Conservation (phyloP, 2,797 vertebrate species). For the Galaxias olidus region DNA sequence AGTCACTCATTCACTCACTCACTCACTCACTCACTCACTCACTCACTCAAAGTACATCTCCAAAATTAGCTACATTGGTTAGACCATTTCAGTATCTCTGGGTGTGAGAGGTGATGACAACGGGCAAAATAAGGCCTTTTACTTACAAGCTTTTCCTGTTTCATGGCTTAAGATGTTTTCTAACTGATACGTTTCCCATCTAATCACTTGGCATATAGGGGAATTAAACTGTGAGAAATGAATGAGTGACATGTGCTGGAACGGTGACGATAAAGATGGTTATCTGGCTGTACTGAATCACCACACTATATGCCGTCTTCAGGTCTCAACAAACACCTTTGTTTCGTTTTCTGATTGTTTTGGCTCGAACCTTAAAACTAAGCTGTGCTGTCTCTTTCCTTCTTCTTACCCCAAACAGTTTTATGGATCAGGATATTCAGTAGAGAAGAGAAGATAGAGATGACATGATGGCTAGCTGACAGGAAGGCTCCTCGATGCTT, state of each 20-base stretch:
- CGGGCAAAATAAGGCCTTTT: slow-evolving; percentile 14
- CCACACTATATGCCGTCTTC: slow-evolving; percentile 39
- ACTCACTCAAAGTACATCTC: too few species aligned
- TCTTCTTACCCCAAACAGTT: slow-evolving; percentile 21
- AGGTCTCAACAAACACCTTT: slow-evolving; percentile 32
- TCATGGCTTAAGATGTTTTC: slow-evolving; percentile 33
- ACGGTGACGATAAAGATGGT: slow-evolving; percentile 49
- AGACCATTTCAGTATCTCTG: slow-evolving; percentile 10
- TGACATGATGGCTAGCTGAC: too few species aligned
- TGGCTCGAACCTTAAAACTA: slow-evolving; percentile 38
- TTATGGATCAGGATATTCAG: too few species aligned
- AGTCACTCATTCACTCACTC: too few species aligned
- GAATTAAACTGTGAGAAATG: slow-evolving; percentile 47
- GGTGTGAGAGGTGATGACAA: slow-evolving; percentile 34
- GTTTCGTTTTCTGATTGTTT: slow-evolving; percentile 33
- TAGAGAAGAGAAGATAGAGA: too few species aligned
- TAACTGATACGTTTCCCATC: slow-evolving; percentile 48
- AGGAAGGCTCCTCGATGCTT: too few species aligned
- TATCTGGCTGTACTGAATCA: slow-evolving; percentile 51
- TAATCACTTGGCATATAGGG: slow-evolving; percentile 37
- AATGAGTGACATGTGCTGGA: slow-evolving; percentile 51
- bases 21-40: too few species aligned
- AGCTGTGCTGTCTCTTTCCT: slow-evolving; percentile 21
- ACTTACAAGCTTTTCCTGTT: slow-evolving; percentile 20
- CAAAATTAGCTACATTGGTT: too few species aligned